Evolutionary conservation across 2,113 vertebrate genomes (phyloP), one percentile per base, ranked within the genome.

Genomic region (Salvator merianae): DNA sequence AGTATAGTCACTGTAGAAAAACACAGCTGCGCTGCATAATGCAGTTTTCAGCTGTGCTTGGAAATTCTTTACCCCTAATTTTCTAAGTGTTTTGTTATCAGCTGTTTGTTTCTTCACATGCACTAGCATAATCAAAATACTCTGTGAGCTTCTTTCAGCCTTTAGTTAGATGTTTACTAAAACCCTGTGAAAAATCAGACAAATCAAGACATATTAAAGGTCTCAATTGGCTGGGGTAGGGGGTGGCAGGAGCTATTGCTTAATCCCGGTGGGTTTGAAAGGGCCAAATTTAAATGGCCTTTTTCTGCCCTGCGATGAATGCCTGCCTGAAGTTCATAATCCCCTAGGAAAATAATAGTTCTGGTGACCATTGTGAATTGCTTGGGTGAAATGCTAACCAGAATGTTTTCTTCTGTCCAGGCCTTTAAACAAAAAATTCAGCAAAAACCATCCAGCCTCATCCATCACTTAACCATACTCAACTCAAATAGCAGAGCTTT

Each of bases 311-410:
- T 69, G 47, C 30, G 53, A 69, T 40, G 65, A 30, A 70, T 38
- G 65, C 38, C 32, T 68, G 50, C 47, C 38, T 84, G 66, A 70
- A 8, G n/a, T 70, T 70, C 47, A n/a, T 63, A 30, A 22, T 36
- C 28, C 43, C 36, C 85, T 76, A 53, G 40, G n/a, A 85, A 90
- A 81, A 36, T 4, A 63, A 24, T 63, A 38, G 76, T 30, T 34
- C 24, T 68, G 30, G 26, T 66, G 22, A 66, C 13, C 7, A 77
- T 18, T 63, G 77, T 78, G 0, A 3, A 50, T 78, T 32, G 53
- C 34, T 73, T 22, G 13, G 66, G 32, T 83, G 55, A 34, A 14
- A 26, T 0, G 0, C 20, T 40, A 5, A 32, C 3, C 38, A 74
- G 75, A 65, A 26, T 50, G 38, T 26, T 68, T 22, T 0, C 0